These are phyloP conservation scores for Mugil cephalus DNA, from an alignment of 2,113 vertebrate species.

Conservation along the genomic window DNA sequence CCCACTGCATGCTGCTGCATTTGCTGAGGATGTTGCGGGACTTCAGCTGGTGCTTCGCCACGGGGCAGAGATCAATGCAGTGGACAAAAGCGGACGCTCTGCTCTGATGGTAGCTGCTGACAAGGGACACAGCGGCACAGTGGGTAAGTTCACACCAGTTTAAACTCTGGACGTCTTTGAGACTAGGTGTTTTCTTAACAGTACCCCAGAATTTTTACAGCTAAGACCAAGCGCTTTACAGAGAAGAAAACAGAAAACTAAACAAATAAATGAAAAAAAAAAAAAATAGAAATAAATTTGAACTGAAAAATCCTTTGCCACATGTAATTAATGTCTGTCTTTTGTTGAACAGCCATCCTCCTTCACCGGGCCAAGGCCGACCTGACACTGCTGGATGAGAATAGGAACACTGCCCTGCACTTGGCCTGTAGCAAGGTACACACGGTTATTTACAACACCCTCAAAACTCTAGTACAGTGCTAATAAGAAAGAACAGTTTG, in stretches of 20 bases:
- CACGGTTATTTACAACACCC: background rate
- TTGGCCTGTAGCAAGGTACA: slow-evolving; percentile 97
- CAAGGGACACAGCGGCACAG: slow-evolving; percentile 91
- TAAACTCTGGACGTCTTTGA: background rate
- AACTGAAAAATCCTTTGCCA: background rate
- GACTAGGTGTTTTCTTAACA: accelerated
- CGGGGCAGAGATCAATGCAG: slow-evolving; percentile 90
- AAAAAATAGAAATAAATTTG: no score
- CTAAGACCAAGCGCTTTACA: no score
- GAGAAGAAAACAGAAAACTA: no score
- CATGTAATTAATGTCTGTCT: slow-evolving; percentile 1
- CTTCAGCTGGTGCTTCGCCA: slow-evolving; percentile 95
- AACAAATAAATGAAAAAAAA: no score
- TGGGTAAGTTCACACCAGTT: slow-evolving; percentile 84
- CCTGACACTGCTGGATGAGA: slow-evolving; percentile 93
- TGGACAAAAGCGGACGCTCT: slow-evolving; percentile 91
- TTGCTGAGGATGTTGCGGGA: slow-evolving; percentile 91
- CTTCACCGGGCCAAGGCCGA: slow-evolving; percentile 95
- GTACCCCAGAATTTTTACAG: no score
- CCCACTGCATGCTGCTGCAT: slow-evolving; percentile 96
- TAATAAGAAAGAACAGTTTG: background rate
- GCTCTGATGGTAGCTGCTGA: slow-evolving; percentile 96
- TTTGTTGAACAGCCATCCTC: slow-evolving; percentile 89
- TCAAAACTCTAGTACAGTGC: background rate
- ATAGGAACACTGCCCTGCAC: slow-evolving; percentile 98